Evolutionary conservation across 2,113 vertebrate genomes (phyloP).

Genomic region (Paradisaea rubra): DNA sequence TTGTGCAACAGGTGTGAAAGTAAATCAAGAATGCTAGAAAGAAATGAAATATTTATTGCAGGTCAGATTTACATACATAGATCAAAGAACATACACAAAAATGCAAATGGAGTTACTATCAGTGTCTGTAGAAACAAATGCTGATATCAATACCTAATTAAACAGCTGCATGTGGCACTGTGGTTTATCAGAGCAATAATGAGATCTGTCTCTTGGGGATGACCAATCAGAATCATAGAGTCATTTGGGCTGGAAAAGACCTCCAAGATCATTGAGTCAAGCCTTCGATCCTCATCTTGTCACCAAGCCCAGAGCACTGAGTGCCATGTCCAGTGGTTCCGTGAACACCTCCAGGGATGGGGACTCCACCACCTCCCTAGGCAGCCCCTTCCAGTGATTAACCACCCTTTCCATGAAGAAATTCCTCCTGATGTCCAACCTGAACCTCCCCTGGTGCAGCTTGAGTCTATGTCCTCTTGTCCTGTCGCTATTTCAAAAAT

Average conservation of each 20-base stretch:
- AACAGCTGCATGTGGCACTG: neutral
- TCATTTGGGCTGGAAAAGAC: neutral
- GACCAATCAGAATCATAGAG: neutral
- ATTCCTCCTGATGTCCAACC: neutral
- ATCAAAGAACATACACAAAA: neutral
- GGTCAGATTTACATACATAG: neutral
- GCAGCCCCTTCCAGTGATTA: neutral
- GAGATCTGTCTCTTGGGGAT: neutral
- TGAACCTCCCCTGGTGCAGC: neutral
- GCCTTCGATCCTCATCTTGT: neutral
- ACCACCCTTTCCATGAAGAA: neutral
- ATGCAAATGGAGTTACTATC: neutral
- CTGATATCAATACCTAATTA: neutral
- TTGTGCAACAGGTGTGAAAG: neutral
- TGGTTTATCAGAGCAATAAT: neutral
- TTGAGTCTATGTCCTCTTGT: neutral
- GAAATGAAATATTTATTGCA: neutral
- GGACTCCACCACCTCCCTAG: neutral
- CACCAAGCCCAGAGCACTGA: neutral
- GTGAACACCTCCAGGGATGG: neutral
- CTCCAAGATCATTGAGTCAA: neutral
- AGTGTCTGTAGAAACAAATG: neutral
- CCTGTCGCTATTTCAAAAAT: neutral
- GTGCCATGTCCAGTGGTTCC: rapidly evolving
- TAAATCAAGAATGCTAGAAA: neutral